These are phyloP conservation scores for Pristionchus pacificus DNA, from an alignment of 1,140 invertebrate species.

Conservation along the genomic window DNA sequence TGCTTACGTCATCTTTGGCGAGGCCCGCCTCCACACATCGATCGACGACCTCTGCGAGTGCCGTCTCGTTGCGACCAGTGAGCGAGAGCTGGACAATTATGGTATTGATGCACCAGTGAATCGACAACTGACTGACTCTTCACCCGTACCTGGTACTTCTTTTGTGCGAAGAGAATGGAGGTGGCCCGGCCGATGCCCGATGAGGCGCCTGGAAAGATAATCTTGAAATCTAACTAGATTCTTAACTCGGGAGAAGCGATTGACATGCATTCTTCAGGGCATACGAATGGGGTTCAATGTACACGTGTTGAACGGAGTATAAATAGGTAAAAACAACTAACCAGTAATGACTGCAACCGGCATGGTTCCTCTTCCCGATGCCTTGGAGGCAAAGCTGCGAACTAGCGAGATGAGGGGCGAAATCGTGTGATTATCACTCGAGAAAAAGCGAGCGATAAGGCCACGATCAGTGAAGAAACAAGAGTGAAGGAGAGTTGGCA, in stretches of 20 bases:
- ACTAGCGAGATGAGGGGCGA: no score
- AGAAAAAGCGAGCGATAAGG: no score
- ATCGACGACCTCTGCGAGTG: constrained; percentile 66
- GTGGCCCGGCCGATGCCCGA: constrained; percentile 79
- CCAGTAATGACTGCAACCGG: constrained; percentile 15
- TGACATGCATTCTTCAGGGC: not conserved
- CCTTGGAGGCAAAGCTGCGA: no score
- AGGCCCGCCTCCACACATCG: constrained; percentile 63
- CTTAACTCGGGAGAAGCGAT: not conserved
- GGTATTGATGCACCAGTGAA: no score
- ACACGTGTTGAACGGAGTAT: no score
- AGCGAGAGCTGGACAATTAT: constrained; percentile 63
- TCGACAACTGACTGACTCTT: no score
- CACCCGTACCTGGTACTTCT: constrained; percentile 66
- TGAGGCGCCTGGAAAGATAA: constrained; percentile 67
- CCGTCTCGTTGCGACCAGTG: constrained; percentile 71
- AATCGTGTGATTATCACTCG: no score
- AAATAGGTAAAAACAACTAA: not conserved
- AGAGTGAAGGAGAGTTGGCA: no score
- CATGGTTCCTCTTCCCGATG: constrained; percentile 7
- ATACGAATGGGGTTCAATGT: not conserved
- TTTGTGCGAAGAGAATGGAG: constrained; percentile 70
- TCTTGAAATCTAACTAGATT: no score
- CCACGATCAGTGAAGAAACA: no score
- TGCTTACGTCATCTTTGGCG: constrained; percentile 35